Percentiles rank a stretch among this genome's conserved stretches.
phyloP scores from a whole-genome alignment of 2,113 vertebrate genomes.

The Trochalopteron elliotii region DNA sequence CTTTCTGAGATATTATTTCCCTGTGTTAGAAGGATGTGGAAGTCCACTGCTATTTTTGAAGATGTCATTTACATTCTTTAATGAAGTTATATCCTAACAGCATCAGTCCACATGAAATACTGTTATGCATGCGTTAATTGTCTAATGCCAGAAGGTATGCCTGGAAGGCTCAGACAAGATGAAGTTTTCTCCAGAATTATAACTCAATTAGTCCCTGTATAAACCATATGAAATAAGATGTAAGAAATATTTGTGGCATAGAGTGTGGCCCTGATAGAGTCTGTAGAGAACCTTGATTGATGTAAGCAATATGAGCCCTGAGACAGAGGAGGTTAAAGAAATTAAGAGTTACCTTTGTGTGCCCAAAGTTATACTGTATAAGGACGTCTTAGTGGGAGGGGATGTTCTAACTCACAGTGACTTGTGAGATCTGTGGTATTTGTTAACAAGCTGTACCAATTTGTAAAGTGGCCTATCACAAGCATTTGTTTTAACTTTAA shows the following conservation, averaged over 20 bases:
- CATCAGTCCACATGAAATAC: neutral
- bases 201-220: neutral
- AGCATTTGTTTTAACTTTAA: neutral
- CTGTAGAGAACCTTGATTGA: neutral
- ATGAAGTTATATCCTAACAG: neutral
- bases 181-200: neutral
- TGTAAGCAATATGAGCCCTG: neutral
- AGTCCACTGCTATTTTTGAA: neutral
- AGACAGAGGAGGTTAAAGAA: neutral
- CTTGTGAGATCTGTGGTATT: neutral
- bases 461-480: neutral
- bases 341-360: neutral
- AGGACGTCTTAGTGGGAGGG: neutral
- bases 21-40: neutral
- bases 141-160: neutral
- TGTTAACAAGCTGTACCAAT: neutral
- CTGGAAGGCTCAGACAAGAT: neutral
- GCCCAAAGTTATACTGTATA: neutral
- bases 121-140: neutral
- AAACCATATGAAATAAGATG: neutral
- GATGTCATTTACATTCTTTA: neutral
- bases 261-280: neutral
- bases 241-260: neutral
- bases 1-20: neutral
- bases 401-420: neutral